These are phyloP conservation scores for Theonella swinhoei DNA, from an alignment of 37 sponge, comb jelly and placozoan species.

Conservation along the genomic window DNA sequence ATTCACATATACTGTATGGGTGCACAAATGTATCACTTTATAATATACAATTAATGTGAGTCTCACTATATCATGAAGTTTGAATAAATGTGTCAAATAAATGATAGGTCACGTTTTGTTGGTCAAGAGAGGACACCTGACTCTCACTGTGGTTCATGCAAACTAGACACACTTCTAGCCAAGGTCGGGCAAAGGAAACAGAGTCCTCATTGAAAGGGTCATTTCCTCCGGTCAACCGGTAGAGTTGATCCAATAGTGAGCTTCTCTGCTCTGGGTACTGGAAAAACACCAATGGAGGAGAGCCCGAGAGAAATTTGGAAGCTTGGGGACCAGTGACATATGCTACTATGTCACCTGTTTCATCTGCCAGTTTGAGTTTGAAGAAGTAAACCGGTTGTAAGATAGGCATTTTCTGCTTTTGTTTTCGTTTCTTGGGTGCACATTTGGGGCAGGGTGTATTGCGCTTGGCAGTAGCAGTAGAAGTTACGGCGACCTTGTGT, in stretches of 20 bases:
- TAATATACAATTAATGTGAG: no score
- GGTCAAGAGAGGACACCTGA: neutral
- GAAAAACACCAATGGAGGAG: constrained; percentile 32
- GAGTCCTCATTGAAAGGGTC: constrained; percentile 20
- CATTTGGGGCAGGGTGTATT: neutral
- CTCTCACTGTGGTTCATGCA: neutral
- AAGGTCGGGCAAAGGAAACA: neutral
- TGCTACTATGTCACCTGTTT: neutral
- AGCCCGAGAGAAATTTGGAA: neutral
- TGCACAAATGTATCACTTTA: no score
- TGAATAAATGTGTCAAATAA: constrained; percentile 45
- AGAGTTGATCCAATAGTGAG: neutral
- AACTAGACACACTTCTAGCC: constrained; percentile 33
- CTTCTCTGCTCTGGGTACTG: neutral
- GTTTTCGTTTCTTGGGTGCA: neutral
- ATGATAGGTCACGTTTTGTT: neutral
- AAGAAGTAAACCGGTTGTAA: constrained; percentile 23
- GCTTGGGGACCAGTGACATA: constrained; percentile 13
- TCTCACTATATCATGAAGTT: no score
- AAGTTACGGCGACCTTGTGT: neutral
- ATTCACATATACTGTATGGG: no score
- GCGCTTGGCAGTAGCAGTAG: no score
- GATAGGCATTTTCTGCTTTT: neutral
- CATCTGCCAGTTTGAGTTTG: constrained; percentile 27
- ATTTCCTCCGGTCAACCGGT: constrained; percentile 29